Percentiles rank a stretch among this genome's conserved stretches.
Evolutionary conservation across 1,140 invertebrate species (phyloP).

Genomic region (Ostrea edulis): DNA sequence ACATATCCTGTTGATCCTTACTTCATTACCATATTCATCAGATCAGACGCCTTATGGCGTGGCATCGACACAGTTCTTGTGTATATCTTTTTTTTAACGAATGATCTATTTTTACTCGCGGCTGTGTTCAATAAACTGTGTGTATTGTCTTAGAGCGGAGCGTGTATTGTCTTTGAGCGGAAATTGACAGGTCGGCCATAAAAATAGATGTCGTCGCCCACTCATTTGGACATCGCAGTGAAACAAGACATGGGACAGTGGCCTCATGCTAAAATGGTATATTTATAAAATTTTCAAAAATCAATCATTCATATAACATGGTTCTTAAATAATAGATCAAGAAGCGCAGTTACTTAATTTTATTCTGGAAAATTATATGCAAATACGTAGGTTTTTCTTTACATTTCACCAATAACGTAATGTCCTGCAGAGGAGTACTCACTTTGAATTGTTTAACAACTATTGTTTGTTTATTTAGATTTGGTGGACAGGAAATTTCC

Average conservation of each 20-base stretch:
- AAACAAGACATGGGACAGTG: not conserved
- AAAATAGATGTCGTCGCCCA: not conserved
- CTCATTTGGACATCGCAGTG: not conserved
- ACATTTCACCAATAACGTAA: not conserved
- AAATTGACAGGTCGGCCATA: conserved; percentile 5
- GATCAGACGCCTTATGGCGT: no score
- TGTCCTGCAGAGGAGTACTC: not conserved
- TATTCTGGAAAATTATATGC: no score
- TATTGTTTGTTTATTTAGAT: not conserved
- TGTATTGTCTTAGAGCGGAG: not conserved
- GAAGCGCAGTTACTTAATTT: no score
- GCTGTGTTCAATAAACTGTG: not conserved
- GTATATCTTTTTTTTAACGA: not conserved
- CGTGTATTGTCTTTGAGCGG: not conserved
- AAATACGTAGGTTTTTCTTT: no score
- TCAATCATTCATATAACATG: no score
- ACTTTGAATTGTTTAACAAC: not conserved
- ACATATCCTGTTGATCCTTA: no score
- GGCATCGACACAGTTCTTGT: no score
- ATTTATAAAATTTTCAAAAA: no score
- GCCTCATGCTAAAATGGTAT: not conserved
- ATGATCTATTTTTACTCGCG: not conserved
- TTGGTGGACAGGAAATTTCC: not conserved
- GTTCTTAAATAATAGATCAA: no score
- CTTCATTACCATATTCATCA: no score